These are phyloP conservation scores for Dermatophagoides farinae DNA, from an alignment of 1,140 invertebrate genomes.

Conservation along the genomic window DNA sequence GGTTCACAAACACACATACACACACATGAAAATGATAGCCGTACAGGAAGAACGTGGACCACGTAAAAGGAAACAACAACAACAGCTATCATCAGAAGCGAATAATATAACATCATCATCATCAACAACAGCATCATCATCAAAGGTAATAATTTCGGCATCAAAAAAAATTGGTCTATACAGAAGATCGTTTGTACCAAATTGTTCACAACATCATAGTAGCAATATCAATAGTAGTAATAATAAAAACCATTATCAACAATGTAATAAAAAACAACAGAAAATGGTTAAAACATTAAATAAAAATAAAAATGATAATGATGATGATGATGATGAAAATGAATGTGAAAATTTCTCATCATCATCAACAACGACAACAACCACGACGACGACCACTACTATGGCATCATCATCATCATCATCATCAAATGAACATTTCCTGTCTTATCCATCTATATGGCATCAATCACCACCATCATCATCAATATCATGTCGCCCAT, in stretches of 20 bases:
- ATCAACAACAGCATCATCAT: neutral
- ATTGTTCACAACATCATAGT: neutral
- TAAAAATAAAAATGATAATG: neutral
- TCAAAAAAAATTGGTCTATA: neutral
- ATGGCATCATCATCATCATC: too few relatives aligned
- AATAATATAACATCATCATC: neutral
- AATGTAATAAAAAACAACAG: neutral
- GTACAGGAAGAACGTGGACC: conserved; percentile 61
- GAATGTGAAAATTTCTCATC: too few relatives aligned
- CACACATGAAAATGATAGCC: conserved; percentile 26
- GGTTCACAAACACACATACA: too few relatives aligned
- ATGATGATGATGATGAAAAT: too few relatives aligned
- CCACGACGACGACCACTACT: too few relatives aligned
- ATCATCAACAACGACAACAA: too few relatives aligned
- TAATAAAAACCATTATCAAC: neutral
- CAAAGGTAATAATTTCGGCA: neutral
- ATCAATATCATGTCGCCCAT: neutral
- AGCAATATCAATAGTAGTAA: neutral
- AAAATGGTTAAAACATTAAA: neutral
- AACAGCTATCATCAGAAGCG: conserved; percentile 3
- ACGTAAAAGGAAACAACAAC: conserved; percentile 30
- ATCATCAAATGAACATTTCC: too few relatives aligned
- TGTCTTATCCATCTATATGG: neutral
- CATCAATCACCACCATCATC: neutral
- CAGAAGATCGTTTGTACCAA: neutral